Conservation (phyloP, 2,113 vertebrate genomes). For the Oreotragus oreotragus region DNA sequence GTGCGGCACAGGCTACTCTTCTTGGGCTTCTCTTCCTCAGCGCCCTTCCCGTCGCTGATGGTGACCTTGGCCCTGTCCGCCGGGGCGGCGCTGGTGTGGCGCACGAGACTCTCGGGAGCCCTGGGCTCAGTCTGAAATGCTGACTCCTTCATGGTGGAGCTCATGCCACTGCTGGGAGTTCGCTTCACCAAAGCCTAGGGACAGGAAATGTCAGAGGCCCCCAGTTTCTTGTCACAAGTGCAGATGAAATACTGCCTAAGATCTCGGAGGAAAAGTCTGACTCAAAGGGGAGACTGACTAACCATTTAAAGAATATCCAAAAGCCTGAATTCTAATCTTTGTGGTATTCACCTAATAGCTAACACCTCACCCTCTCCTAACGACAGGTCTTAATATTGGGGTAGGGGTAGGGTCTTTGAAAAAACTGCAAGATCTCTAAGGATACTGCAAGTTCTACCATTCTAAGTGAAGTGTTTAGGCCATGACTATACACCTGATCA, state of each 20-base stretch:
- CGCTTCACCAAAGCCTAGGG: slow-evolving; percentile 94
- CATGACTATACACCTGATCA: neutral
- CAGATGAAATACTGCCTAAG: neutral
- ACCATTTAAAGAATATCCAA: neutral
- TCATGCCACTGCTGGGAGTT: slow-evolving; percentile 96
- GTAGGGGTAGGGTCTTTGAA: neutral
- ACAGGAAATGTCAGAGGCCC: neutral
- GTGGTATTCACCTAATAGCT: neutral
- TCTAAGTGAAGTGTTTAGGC: neutral
- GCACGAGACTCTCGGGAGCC: slow-evolving; percentile 92
- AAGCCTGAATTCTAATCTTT: neutral
- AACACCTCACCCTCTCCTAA: neutral
- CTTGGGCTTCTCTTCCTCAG: slow-evolving; percentile 94
- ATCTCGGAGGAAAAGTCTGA: neutral
- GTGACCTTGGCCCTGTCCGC: slow-evolving; percentile 95
- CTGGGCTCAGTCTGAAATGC: slow-evolving; percentile 96
- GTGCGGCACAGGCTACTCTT: slow-evolving; percentile 96
- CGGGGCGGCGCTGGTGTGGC: slow-evolving; percentile 90
- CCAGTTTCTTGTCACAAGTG: neutral
- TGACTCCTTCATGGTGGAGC: slow-evolving; percentile 97
- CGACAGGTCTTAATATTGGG: neutral
- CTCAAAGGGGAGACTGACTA: neutral
- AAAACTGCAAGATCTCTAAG: neutral
- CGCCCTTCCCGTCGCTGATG: slow-evolving; percentile 92
- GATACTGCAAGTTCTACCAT: neutral